phyloP scores from a whole-genome alignment of 2,797 vertebrate genomes.

The Erethizon dorsatum region DNA sequence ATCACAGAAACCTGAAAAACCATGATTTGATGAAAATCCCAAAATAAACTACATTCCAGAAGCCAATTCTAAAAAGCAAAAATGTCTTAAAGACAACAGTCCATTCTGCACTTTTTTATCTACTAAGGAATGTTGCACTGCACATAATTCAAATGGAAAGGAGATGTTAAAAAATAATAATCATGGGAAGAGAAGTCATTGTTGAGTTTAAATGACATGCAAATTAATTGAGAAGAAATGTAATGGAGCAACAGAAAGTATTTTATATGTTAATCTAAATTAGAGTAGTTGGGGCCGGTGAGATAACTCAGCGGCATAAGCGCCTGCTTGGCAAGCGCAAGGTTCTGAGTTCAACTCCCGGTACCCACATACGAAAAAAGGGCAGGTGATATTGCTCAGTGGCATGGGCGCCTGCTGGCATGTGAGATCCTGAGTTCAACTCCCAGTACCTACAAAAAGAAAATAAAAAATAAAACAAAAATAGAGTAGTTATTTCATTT shows the following conservation, averaged over 20 bases:
- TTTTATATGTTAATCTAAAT: background rate
- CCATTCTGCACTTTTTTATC: background rate
- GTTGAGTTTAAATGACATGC: conserved; percentile 40
- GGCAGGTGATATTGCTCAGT: too few species aligned
- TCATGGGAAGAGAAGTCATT: background rate
- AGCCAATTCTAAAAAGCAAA: conserved; percentile 52
- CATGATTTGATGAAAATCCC: conserved; percentile 20
- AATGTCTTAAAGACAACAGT: background rate
- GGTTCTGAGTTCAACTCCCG: too few species aligned
- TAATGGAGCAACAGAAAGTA: background rate
- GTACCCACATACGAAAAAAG: too few species aligned
- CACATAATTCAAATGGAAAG: background rate
- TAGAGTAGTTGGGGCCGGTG: background rate
- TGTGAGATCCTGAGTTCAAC: too few species aligned
- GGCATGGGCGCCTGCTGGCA: too few species aligned
- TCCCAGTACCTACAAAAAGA: too few species aligned
- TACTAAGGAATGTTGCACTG: background rate
- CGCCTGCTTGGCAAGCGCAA: too few species aligned
- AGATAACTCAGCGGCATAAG: too few species aligned
- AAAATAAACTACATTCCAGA: conserved; percentile 57
- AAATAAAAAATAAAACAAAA: too few species aligned
- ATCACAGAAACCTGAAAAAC: conserved; percentile 71
- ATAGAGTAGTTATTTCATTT: background rate
- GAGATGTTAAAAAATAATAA: background rate
- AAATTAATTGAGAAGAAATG: conserved; percentile 40